A percentile compares a stretch with the other conserved stretches of the same genome.
These are phyloP conservation scores for Ichneumoninae sp. DNA, from an alignment of 2,888 invertebrate genomes.

Conservation along the genomic window DNA sequence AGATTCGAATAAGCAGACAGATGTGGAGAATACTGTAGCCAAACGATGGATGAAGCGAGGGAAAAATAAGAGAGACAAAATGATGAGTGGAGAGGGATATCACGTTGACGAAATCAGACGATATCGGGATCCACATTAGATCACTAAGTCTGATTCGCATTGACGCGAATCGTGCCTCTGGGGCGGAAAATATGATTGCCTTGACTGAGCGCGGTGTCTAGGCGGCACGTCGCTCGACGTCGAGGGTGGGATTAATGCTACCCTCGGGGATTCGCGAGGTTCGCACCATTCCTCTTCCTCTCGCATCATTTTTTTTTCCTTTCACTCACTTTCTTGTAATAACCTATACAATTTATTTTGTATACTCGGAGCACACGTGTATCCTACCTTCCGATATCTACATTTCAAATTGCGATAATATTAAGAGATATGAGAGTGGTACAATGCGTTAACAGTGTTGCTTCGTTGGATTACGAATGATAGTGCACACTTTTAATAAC, in stretches of 20 bases:
- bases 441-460: background rate
- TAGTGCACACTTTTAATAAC: background rate
- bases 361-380: constrained; percentile 22
- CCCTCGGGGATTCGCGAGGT: constrained; percentile 81
- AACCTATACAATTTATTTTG: constrained; percentile 52
- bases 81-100: constrained; percentile 52
- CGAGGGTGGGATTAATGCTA: constrained; percentile 82
- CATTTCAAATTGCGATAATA: constrained; percentile 26
- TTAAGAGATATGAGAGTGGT: background rate
- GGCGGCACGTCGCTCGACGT: constrained; percentile 73
- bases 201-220: constrained; percentile 77
- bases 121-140: constrained; percentile 83
- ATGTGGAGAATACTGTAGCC: constrained; percentile 38
- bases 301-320: constrained; percentile 26
- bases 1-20: constrained; percentile 41
- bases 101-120: constrained; percentile 80
- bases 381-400: constrained; percentile 35
- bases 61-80: constrained; percentile 39
- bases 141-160: constrained; percentile 84
- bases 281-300: constrained; percentile 66
- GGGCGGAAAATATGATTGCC: constrained; percentile 84
- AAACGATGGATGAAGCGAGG: constrained; percentile 18
- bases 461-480: background rate
- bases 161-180: constrained; percentile 84
- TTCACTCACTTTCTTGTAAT: constrained; percentile 38